Conservation (phyloP, 2,113 vertebrate species). For the Tragelaphus scriptus region DNA sequence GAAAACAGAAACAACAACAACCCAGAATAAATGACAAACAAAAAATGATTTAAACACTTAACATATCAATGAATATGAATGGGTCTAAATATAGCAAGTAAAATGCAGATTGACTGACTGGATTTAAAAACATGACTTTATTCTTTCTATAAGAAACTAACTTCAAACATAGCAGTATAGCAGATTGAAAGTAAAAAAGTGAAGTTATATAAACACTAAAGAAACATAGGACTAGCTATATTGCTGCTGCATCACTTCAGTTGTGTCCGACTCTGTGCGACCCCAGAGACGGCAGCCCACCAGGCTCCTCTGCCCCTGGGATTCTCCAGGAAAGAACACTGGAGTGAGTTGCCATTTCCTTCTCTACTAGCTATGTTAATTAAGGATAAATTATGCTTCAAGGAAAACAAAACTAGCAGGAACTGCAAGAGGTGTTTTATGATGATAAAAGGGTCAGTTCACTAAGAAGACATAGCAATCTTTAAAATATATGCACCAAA, state of each 20-base stretch:
- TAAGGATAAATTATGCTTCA: background rate
- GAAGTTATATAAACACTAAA: background rate
- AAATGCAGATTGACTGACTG: background rate
- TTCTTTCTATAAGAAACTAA: background rate
- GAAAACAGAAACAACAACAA: background rate
- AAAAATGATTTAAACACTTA: background rate
- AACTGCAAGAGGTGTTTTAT: background rate
- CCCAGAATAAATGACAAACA: background rate
- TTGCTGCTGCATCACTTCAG: background rate
- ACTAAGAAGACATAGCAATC: background rate
- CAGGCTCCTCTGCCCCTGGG: background rate
- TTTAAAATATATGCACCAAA: background rate
- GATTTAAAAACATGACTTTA: background rate
- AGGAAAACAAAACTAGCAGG: background rate
- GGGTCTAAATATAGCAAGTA: background rate
- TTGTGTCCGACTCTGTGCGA: fast-evolving
- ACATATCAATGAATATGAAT: background rate
- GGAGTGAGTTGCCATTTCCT: background rate
- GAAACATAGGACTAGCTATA: background rate
- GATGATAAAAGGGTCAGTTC: background rate
- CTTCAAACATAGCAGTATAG: background rate
- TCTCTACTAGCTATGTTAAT: background rate
- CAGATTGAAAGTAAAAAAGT: background rate
- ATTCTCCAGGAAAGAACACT: background rate
- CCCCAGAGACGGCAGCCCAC: fast-evolving